Evolutionary conservation across 1,140 invertebrate species (phyloP).

Genomic region (Drusus annulatus): DNA sequence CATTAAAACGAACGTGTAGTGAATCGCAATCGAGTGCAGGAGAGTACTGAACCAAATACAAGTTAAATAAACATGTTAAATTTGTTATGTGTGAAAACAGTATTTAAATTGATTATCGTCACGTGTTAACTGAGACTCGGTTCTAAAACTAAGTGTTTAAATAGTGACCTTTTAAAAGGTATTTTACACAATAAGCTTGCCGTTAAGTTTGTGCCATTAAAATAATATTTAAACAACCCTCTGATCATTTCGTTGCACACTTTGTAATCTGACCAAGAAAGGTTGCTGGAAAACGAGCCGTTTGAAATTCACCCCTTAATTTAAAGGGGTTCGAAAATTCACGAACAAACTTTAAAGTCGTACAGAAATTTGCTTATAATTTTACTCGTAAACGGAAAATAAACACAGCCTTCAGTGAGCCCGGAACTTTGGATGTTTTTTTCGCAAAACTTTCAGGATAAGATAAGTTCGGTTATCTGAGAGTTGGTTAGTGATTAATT

Average conservation of each 20-base stretch:
- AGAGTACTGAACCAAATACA: no score
- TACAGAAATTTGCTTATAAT: slow-evolving; percentile 27
- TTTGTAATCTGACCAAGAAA: slow-evolving; percentile 19
- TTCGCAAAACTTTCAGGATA: slow-evolving; percentile 32
- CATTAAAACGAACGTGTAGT: no score
- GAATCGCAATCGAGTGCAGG: no score
- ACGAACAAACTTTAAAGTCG: slow-evolving; percentile 33
- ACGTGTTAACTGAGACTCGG: not conserved
- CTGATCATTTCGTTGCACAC: slow-evolving; percentile 1
- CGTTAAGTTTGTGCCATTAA: not conserved
- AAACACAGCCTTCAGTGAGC: slow-evolving; percentile 25
- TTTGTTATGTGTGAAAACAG: not conserved
- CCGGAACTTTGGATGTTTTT: slow-evolving; percentile 49
- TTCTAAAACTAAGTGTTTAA: not conserved
- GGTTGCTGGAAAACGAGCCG: slow-evolving; percentile 15
- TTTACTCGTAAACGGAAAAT: slow-evolving; percentile 27
- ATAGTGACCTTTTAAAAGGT: not conserved
- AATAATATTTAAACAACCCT: slow-evolving; percentile 29
- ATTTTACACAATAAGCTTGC: slow-evolving; percentile 4
- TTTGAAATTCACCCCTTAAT: slow-evolving; percentile 1
- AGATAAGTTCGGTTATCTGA: slow-evolving; percentile 39
- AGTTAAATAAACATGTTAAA: not conserved
- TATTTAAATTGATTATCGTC: not conserved
- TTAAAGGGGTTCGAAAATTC: not conserved
- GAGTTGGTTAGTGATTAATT: slow-evolving; percentile 55